These are phyloP conservation scores for Planiliza haematocheilus DNA, from an alignment of 2,113 vertebrate genomes.

Conservation along the genomic window DNA sequence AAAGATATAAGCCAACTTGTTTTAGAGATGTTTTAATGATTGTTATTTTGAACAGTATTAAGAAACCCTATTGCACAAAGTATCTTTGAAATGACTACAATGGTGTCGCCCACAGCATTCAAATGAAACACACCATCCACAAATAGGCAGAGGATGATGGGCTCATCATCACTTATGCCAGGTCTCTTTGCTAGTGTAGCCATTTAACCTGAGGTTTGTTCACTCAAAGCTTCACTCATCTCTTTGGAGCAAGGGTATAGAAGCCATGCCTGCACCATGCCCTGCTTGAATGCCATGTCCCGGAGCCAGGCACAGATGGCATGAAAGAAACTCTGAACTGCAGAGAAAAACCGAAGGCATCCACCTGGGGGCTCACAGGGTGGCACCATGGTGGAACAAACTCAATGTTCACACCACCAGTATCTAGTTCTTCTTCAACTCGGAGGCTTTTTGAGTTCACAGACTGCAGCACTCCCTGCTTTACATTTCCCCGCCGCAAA, in stretches of 20 bases:
- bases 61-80: conserved; percentile 21
- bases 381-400: conserved; percentile 71
- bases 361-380: conserved; percentile 62
- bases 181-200: conserved; percentile 36
- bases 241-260: conserved; percentile 47
- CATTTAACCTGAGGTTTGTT: conserved; percentile 61
- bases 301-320: conserved; percentile 79
- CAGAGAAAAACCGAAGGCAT: conserved; percentile 70
- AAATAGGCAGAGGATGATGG: conserved; percentile 11
- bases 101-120: not conserved
- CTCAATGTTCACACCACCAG: conserved; percentile 59
- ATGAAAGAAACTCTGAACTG: conserved; percentile 73
- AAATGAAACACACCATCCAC: conserved; percentile 30
- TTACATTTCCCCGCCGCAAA: conserved; percentile 26
- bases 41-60: conserved; percentile 20
- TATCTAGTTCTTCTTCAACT: conserved; percentile 35
- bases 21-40: too few relatives aligned
- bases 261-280: conserved; percentile 58
- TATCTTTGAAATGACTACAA: conserved; percentile 33
- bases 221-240: conserved; percentile 48
- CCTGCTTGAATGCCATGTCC: conserved; percentile 73
- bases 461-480: conserved; percentile 23
- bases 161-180: conserved; percentile 31
- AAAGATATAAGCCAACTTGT: too few relatives aligned
- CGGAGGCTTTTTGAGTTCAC: conserved; percentile 29